Conservation (phyloP, 2,888 invertebrate species). For the Pristionchus maxplancki region DNA sequence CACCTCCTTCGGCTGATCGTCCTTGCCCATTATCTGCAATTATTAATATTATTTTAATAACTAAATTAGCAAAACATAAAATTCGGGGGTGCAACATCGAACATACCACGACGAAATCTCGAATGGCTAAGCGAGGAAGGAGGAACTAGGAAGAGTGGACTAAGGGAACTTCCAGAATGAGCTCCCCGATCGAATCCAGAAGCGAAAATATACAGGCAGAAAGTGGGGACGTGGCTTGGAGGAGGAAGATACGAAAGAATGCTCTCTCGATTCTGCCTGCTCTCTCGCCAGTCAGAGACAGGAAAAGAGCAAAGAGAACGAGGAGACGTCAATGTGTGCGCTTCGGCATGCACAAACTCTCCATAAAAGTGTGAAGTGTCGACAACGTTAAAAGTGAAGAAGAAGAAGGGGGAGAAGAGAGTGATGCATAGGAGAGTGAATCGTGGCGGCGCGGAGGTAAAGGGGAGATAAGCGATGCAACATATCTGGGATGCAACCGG, state of each 20-base stretch:
- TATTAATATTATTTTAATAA: background rate
- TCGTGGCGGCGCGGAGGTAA: background rate
- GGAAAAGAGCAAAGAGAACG: background rate
- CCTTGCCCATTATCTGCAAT: slow-evolving; percentile 8
- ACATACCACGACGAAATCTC: background rate
- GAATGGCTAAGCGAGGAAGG: background rate
- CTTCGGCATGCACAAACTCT: slow-evolving; percentile 29
- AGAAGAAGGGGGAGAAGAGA: background rate
- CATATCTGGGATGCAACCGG: too few species aligned
- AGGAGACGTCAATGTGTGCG: slow-evolving; percentile 21
- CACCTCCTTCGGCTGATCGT: background rate
- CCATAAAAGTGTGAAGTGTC: slow-evolving; percentile 29
- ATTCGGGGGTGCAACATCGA: background rate
- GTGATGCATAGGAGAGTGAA: slow-evolving; percentile 4
- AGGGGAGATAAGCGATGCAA: background rate
- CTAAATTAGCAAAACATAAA: background rate
- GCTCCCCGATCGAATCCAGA: background rate
- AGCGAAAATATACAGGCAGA: background rate
- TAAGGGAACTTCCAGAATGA: background rate
- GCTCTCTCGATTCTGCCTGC: background rate
- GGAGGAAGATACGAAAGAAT: background rate
- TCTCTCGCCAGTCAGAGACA: background rate
- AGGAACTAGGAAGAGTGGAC: background rate
- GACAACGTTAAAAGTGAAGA: background rate
- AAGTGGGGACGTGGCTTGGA: background rate